phyloP scores from a whole-genome alignment of 2,113 vertebrate genomes.

The Tachuris rubrigastra region DNA sequence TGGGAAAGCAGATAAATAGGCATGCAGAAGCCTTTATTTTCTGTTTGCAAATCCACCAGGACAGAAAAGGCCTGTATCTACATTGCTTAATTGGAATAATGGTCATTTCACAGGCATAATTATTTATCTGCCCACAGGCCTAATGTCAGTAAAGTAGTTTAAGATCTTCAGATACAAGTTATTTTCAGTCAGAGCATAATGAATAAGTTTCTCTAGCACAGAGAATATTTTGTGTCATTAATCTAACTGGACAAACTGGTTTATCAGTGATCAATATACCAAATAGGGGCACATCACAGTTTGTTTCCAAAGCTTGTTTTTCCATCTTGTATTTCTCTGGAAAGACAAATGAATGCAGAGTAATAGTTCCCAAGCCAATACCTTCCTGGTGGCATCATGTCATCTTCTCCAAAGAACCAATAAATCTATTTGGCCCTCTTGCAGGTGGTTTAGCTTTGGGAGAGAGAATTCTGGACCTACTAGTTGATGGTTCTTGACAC shows the following conservation, averaged over 20 bases:
- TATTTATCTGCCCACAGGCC: neutral
- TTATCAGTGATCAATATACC: neutral
- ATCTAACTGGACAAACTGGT: neutral
- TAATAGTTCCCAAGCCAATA: neutral
- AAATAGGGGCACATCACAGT: neutral
- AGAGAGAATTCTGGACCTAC: neutral
- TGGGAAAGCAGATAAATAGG: neutral
- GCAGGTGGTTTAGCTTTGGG: neutral
- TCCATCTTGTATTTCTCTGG: neutral
- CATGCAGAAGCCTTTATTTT: neutral
- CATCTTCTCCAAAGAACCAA: neutral
- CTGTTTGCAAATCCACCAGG: neutral
- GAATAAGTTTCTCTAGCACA: neutral
- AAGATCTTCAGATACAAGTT: neutral
- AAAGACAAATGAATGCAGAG: neutral
- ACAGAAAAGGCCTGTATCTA: neutral
- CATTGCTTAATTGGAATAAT: neutral
- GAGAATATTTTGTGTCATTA: neutral
- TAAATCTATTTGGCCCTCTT: neutral
- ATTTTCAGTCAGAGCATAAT: neutral
- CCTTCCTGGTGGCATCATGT: neutral
- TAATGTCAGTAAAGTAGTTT: neutral
- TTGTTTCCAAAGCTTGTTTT: constrained; percentile 3
- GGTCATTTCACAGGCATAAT: neutral
- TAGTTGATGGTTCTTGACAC: neutral